phyloP scores from a whole-genome alignment of 2,113 vertebrate genomes.

The Pseudorasbora parva region DNA sequence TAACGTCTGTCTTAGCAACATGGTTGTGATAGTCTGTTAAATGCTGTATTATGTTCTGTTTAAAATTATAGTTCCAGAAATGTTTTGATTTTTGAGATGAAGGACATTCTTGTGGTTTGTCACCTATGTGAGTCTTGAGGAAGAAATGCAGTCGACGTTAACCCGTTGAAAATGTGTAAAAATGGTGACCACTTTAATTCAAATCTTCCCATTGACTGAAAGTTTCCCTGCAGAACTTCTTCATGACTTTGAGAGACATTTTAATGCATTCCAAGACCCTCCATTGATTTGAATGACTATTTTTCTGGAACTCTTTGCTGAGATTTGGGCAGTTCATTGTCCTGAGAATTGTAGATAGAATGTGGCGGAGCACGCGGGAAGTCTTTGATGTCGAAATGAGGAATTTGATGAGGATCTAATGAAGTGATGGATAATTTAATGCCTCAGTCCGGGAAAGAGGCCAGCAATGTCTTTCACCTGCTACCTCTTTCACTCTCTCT shows the following conservation, averaged over 20 bases:
- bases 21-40: background rate
- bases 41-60: background rate
- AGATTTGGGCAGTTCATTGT: slow-evolving; percentile 18
- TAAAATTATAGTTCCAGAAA: background rate
- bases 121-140: background rate
- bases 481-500: background rate
- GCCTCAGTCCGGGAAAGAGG: slow-evolving; percentile 6
- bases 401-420: slow-evolving; percentile 44
- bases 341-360: slow-evolving; percentile 32
- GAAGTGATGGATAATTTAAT: slow-evolving; percentile 20
- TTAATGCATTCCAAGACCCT: slow-evolving; percentile 23
- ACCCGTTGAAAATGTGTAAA: background rate
- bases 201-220: slow-evolving; percentile 10
- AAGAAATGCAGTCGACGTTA: background rate
- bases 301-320: slow-evolving; percentile 11
- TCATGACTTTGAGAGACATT: slow-evolving; percentile 24
- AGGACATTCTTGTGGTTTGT: background rate
- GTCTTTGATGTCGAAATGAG: slow-evolving; percentile 13
- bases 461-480: background rate
- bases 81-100: slow-evolving; percentile 12
- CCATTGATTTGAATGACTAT: background rate
- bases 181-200: background rate
- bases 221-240: slow-evolving; percentile 9
- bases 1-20: background rate
- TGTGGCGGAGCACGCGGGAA: slow-evolving; percentile 18